A percentile compares a stretch with the other conserved stretches of the same genome.
Conservation (phyloP, 2,797 vertebrate species). For the Gadopsis marmoratus region DNA sequence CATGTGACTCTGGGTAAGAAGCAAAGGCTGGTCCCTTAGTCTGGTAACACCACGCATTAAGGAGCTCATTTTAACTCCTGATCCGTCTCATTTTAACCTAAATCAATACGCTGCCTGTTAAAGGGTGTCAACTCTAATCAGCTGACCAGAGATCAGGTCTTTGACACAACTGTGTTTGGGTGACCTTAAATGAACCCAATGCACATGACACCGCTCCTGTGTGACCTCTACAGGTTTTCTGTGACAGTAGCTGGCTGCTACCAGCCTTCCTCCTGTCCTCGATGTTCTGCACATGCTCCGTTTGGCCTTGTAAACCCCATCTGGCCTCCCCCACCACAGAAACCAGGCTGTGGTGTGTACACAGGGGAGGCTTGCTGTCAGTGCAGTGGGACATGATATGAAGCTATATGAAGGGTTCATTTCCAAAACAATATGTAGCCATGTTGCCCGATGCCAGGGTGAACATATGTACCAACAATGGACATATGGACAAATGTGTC, state of each 20-base stretch:
- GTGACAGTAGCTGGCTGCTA: background rate
- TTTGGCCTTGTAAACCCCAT: conserved; percentile 5
- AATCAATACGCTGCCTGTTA: background rate
- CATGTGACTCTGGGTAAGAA: conserved; percentile 11
- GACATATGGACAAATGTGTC: background rate
- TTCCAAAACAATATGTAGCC: conserved; percentile 14
- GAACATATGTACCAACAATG: background rate
- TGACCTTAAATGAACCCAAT: conserved; percentile 9
- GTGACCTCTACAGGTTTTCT: background rate
- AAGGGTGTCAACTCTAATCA: background rate
- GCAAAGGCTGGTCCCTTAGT: background rate
- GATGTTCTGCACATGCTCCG: conserved; percentile 1
- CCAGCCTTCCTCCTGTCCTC: background rate
- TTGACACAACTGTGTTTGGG: background rate
- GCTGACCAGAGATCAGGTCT: conserved; percentile 6
- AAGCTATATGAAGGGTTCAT: background rate
- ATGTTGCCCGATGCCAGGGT: background rate
- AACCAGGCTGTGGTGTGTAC: conserved; percentile 30
- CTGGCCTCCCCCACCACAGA: conserved; percentile 12
- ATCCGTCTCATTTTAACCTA: background rate
- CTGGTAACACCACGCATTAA: too few relatives aligned
- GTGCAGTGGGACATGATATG: background rate
- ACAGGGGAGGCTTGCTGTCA: conserved; percentile 18
- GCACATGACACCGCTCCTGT: background rate
- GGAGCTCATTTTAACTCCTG: background rate